phyloP scores from a whole-genome alignment of 2,888 invertebrate species.

The Nomada fabriciana region DNA sequence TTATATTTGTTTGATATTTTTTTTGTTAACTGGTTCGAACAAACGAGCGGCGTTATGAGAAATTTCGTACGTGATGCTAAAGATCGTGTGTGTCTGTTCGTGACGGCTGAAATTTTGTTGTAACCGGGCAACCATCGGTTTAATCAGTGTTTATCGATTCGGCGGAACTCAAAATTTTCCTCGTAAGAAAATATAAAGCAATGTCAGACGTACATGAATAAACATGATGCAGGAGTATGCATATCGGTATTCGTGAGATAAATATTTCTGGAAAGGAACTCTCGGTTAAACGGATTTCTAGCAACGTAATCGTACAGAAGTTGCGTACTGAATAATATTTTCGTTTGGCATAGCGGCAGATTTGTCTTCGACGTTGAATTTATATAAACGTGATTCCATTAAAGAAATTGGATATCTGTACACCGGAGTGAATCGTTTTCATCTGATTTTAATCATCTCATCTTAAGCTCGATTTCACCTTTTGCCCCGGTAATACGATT shows the following conservation, averaged over 20 bases:
- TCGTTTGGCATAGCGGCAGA: not conserved
- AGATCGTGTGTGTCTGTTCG: too few relatives aligned
- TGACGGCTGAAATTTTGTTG: too few relatives aligned
- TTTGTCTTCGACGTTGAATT: not conserved
- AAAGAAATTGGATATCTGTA: slow-evolving; percentile 1
- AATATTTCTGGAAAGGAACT: too few relatives aligned
- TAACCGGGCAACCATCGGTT: too few relatives aligned
- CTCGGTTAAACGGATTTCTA: not conserved
- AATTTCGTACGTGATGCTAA: too few relatives aligned
- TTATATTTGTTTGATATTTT: slow-evolving; percentile 16
- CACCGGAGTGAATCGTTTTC: slow-evolving; percentile 5
- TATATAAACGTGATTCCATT: slow-evolving; percentile 12
- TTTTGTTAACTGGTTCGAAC: slow-evolving; percentile 7
- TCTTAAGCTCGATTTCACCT: slow-evolving; percentile 22
- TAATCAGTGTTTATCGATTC: too few relatives aligned
- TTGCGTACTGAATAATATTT: not conserved
- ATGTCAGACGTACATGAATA: too few relatives aligned
- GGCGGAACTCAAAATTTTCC: too few relatives aligned
- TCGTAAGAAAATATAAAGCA: too few relatives aligned
- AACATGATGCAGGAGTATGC: not conserved
- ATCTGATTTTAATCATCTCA: slow-evolving; percentile 21
- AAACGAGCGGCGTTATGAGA: not conserved
- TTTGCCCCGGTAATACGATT: slow-evolving; percentile 14
- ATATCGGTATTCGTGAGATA: not conserved
- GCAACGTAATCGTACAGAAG: too few relatives aligned